Conservation (phyloP, 1,140 invertebrate species). For the Melitaea cinxia region DNA sequence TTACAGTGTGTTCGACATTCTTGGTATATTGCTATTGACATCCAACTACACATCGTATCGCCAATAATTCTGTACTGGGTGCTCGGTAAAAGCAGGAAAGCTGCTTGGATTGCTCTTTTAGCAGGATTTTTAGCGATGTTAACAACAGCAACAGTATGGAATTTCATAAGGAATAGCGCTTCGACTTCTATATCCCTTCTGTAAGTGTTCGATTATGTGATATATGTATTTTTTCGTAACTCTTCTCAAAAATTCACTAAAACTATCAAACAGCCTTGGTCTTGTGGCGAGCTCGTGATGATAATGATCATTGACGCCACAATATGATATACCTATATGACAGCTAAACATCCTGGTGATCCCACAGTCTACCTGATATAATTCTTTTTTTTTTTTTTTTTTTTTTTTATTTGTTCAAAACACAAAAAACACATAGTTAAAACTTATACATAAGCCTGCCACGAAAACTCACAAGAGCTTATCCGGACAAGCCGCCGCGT, state of each 20-base stretch:
- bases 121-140: conserved; percentile 30
- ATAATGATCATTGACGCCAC: too few species aligned
- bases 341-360: too few species aligned
- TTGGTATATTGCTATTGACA: conserved; percentile 83
- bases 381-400: too few species aligned
- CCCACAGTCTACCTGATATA: too few species aligned
- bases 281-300: conserved; percentile 36
- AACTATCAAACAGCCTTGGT: too few species aligned
- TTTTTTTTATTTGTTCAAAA: too few species aligned
- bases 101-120: conserved; percentile 47
- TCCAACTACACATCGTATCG: conserved; percentile 80
- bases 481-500: too few species aligned
- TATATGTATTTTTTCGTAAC: neutral
- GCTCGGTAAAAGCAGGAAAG: conserved; percentile 39
- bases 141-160: conserved; percentile 51
- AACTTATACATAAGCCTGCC: too few species aligned
- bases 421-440: too few species aligned
- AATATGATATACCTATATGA: too few species aligned
- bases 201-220: conserved; percentile 29
- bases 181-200: conserved; percentile 23
- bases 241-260: too few species aligned
- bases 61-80: conserved; percentile 76
- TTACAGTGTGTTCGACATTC: conserved; percentile 81
- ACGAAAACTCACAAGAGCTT: too few species aligned
- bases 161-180: conserved; percentile 51